Conservation (phyloP, 2,888 invertebrate species). For the Agrotis exclamationis region DNA sequence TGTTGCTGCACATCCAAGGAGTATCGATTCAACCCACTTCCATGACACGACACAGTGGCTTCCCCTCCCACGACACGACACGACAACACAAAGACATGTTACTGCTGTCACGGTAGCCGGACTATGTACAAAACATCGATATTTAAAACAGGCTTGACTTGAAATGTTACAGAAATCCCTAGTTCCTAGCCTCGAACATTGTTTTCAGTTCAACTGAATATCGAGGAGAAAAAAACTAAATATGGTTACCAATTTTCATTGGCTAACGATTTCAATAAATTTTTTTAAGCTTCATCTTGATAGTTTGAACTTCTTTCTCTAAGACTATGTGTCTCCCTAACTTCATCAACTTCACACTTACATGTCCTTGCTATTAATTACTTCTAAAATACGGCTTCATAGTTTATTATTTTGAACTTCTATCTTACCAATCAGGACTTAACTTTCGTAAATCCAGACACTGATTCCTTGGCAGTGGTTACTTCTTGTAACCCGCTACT, state of each 20-base stretch:
- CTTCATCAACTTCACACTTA: too few species aligned
- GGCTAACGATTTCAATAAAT: background rate
- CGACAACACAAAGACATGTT: constrained; percentile 48
- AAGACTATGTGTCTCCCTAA: too few species aligned
- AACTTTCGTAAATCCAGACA: background rate
- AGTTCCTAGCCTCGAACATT: background rate
- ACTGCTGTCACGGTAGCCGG: constrained; percentile 47
- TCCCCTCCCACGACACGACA: constrained; percentile 43
- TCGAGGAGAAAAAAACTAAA: background rate
- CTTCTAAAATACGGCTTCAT: too few species aligned
- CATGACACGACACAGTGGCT: constrained; percentile 52
- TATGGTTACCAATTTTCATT: background rate
- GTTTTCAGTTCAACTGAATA: background rate
- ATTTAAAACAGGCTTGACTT: background rate
- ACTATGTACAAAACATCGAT: constrained; percentile 22
- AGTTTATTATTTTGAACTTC: too few species aligned
- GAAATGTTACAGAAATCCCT: background rate
- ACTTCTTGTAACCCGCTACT: too few species aligned
- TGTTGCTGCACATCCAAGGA: constrained; percentile 10
- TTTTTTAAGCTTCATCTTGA: background rate
- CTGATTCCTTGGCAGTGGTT: background rate
- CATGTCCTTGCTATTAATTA: too few species aligned
- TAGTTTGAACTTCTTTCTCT: background rate
- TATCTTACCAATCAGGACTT: background rate
- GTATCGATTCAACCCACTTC: constrained; percentile 56